Conservation (phyloP, 2,888 invertebrate species). For the Aethes cnicana region DNA sequence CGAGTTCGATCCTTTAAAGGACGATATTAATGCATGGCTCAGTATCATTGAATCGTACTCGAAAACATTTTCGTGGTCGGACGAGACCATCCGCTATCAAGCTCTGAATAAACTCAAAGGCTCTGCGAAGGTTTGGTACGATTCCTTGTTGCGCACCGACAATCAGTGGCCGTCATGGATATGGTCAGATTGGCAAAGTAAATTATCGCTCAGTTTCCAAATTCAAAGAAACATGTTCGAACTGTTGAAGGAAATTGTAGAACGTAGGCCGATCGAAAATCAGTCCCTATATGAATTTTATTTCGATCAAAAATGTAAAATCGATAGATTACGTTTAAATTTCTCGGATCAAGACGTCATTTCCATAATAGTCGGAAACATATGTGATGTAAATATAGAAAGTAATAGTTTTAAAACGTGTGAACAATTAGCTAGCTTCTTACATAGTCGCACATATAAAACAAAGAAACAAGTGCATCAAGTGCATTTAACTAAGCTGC, state of each 20-base stretch:
- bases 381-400: conserved; percentile 28
- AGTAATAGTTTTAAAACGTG: conserved; percentile 29
- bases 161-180: conserved; percentile 26
- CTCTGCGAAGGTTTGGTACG: no score
- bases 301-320: conserved; percentile 2
- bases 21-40: conserved; percentile 2
- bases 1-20: no score
- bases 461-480: neutral
- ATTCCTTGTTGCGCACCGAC: no score
- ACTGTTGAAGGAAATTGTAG: no score
- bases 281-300: conserved; percentile 2
- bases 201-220: conserved; percentile 22
- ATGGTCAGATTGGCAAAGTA: conserved; percentile 28
- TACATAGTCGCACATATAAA: neutral
- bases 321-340: neutral
- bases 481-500: no score
- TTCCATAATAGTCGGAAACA: neutral
- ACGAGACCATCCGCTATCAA: no score
- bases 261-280: no score
- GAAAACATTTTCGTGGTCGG: conserved; percentile 3
- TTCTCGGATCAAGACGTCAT: conserved; percentile 1
- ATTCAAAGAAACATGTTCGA: conserved; percentile 27
- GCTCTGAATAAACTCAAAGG: no score
- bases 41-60: conserved; percentile 3
- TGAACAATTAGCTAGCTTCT: neutral